phyloP scores from a whole-genome alignment of 53 echinoderm and acorn worm species.

The Paelopatides confundens region DNA sequence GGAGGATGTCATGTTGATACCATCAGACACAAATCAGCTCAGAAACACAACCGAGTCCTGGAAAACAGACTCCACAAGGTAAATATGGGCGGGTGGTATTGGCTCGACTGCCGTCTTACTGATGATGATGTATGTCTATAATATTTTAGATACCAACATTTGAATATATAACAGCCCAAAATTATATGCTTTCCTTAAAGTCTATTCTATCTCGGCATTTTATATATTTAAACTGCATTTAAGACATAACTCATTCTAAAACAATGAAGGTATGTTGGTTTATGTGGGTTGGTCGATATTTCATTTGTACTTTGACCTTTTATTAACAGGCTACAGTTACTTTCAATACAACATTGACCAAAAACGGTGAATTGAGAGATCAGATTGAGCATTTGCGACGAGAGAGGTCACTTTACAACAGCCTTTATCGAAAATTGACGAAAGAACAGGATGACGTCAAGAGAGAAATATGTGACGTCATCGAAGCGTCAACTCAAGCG shows the following conservation, averaged over 20 bases:
- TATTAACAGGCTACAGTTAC: slow-evolving; percentile 70
- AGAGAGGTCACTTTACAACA: slow-evolving; percentile 85
- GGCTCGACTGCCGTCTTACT: no score
- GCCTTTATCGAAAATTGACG: slow-evolving; percentile 75
- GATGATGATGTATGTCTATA: no score
- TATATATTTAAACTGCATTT: no score
- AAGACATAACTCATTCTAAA: no score
- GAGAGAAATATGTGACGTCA: slow-evolving; percentile 75
- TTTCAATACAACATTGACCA: slow-evolving; percentile 83
- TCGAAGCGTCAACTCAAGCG: slow-evolving; percentile 83
- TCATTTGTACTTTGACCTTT: background rate
- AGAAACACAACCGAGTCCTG: slow-evolving; percentile 83
- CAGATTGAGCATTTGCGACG: slow-evolving; percentile 82
- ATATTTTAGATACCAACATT: no score
- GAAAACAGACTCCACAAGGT: slow-evolving; percentile 95
- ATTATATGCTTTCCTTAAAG: no score
- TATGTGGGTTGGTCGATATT: no score
- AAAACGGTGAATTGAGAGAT: slow-evolving; percentile 77
- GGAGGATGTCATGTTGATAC: slow-evolving; percentile 71
- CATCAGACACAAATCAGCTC: slow-evolving; percentile 69
- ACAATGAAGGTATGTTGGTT: no score
- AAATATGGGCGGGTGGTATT: no score
- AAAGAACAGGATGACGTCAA: slow-evolving; percentile 85
- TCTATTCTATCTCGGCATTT: no score
- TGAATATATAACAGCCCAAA: no score